These are phyloP conservation scores for Mimachlamys varia DNA, from an alignment of 2,888 invertebrate genomes.

Conservation along the genomic window DNA sequence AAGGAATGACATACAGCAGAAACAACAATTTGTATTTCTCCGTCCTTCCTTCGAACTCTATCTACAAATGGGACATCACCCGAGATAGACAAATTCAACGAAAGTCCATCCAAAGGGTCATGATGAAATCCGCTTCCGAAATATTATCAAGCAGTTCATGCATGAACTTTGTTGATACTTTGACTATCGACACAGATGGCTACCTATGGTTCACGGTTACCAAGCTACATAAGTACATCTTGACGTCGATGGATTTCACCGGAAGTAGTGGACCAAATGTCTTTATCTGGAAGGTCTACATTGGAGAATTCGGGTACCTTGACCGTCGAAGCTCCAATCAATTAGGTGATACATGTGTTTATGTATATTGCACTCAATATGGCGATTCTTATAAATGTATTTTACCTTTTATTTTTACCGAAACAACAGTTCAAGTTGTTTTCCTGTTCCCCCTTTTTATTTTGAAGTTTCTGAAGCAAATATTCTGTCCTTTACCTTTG, in stretches of 20 bases:
- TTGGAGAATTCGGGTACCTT: slow-evolving; percentile 28
- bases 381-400: too few relatives aligned
- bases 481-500: too few relatives aligned
- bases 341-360: background rate
- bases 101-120: background rate
- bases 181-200: slow-evolving; percentile 55
- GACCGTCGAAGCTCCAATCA: background rate
- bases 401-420: too few relatives aligned
- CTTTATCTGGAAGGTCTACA: slow-evolving; percentile 5
- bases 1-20: slow-evolving; percentile 53
- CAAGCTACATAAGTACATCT: slow-evolving; percentile 51
- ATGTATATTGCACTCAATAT: background rate
- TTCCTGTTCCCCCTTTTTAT: too few relatives aligned
- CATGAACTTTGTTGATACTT: slow-evolving; percentile 59
- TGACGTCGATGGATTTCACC: slow-evolving; percentile 32
- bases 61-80: slow-evolving; percentile 54
- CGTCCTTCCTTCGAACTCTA: slow-evolving; percentile 50
- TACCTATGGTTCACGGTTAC: slow-evolving; percentile 61
- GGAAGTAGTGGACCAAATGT: slow-evolving; percentile 29
- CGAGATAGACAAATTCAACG: slow-evolving; percentile 46
- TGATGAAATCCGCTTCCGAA: slow-evolving; percentile 45
- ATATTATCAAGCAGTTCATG: slow-evolving; percentile 43
- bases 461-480: too few relatives aligned
- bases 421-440: too few relatives aligned
- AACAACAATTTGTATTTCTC: slow-evolving; percentile 53